Conservation (phyloP, 1,140 invertebrate genomes). For the Luehdorfia chinensis region DNA sequence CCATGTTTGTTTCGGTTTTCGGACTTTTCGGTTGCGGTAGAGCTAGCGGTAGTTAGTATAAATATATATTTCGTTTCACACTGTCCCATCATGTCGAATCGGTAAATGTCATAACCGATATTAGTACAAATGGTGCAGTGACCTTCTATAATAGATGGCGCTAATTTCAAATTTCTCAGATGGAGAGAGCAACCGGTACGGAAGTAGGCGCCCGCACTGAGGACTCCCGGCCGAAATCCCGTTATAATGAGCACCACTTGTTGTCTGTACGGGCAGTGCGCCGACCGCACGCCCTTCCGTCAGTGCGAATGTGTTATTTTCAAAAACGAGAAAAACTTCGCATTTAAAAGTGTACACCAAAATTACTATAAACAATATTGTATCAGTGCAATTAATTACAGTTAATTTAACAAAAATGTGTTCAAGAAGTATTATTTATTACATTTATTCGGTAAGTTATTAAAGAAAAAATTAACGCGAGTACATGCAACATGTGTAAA, state of each 20-base stretch:
- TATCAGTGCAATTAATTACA: slow-evolving; percentile 38
- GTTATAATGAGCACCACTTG: slow-evolving; percentile 74
- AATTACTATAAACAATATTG: slow-evolving; percentile 31
- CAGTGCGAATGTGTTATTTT: slow-evolving; percentile 68
- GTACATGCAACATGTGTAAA: no score
- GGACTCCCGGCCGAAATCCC: slow-evolving; percentile 66
- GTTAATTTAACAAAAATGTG: slow-evolving; percentile 54
- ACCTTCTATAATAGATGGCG: slow-evolving; percentile 31
- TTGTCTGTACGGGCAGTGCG: slow-evolving; percentile 73
- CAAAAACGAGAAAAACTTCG: slow-evolving; percentile 56
- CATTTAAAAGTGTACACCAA: slow-evolving; percentile 53
- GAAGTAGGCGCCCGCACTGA: slow-evolving; percentile 53
- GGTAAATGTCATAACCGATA: slow-evolving; percentile 23
- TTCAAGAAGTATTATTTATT: slow-evolving; percentile 46
- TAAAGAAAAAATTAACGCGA: no score
- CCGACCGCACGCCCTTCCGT: slow-evolving; percentile 70
- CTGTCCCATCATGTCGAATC: slow-evolving; percentile 21
- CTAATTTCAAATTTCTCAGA: slow-evolving; percentile 23
- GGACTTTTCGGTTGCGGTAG: background rate
- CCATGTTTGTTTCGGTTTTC: slow-evolving; percentile 48
- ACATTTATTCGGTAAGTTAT: slow-evolving; percentile 54
- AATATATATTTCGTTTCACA: background rate
- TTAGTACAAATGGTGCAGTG: background rate
- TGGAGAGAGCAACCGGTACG: slow-evolving; percentile 33
- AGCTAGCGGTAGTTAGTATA: background rate